These are phyloP conservation scores for Burhinus oedicnemus DNA, from an alignment of 2,113 vertebrate genomes.

Conservation along the genomic window DNA sequence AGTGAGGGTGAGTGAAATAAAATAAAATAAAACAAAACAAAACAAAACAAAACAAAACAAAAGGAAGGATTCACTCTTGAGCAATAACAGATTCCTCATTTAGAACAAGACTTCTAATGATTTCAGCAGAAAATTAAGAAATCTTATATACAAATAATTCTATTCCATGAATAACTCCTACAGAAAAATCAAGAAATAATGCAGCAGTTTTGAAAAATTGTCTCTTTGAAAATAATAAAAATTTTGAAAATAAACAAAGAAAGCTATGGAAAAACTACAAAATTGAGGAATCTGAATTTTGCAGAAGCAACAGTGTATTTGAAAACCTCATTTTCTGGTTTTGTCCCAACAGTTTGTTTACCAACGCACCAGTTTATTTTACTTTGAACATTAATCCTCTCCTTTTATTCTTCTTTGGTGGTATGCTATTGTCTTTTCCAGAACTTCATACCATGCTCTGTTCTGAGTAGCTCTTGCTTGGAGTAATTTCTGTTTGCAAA, in stretches of 20 bases:
- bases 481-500: neutral
- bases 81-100: neutral
- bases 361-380: neutral
- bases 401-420: neutral
- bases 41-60: neutral
- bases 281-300: neutral
- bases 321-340: neutral
- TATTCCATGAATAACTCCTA: neutral
- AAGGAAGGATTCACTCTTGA: fast-evolving
- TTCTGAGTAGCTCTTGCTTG: neutral
- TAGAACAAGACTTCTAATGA: neutral
- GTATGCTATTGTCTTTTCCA: neutral
- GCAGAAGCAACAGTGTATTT: neutral
- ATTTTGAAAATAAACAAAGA: neutral
- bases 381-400: neutral
- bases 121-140: neutral
- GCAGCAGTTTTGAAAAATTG: neutral
- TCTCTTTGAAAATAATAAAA: neutral
- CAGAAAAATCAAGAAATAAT: neutral
- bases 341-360: neutral
- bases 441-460: neutral
- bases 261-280: neutral
- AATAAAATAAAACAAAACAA: neutral
- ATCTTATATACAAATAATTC: neutral
- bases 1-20: neutral